Evolutionary conservation across 1,140 invertebrate genomes (phyloP), one percentile per base, ranked within the genome.

Genomic region (Drosophila cardini): DNA sequence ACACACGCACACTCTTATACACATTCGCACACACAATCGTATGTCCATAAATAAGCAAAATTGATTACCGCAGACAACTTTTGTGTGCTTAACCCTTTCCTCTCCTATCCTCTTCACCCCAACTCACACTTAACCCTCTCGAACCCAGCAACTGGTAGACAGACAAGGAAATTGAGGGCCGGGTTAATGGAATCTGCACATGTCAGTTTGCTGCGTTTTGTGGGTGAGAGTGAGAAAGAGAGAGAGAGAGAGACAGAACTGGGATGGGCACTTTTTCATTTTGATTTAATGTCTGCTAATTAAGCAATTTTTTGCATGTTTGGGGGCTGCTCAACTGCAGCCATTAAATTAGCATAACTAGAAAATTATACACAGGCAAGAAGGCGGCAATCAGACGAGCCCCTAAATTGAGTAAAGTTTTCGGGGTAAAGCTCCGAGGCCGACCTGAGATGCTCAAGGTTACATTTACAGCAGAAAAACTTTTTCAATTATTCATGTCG

Each of bases 401-500:
- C 50, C 55, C 61, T 53, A 84, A 61, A 64, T 67, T 58, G 48
- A 53, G 30, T 10, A 76, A 82, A 82, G 60, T 82, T 86, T 73
- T 53, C 7, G 1, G n/a, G 11, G 30, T n/a, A n/a, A n/a, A n/a
- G 53, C 43, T 4, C 34, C 53, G 42, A 55, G 58, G 21, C 45
- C 18, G 71, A 56, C 46, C 48, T 46, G 60, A 5, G 57, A 74
- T 32, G 42, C 79, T 64, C 84, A 89, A 87, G 84, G 84, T 87
- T 87, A 87, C 76, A 82, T 70, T 78, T 62, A 55, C 30, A 36
- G 72, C 36, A 64, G 38, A 76, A 80, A 85, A 87, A 87, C 84
- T 87, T 87, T 87, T 87, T 87, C 84, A 89, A 87, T 87, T 87
- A 87, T 87, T 87, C 84, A 87, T 89, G 84, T 78, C 80, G 70